Evolutionary conservation across 2,888 invertebrate genomes (phyloP).

Genomic region (Scaptomyza parva): DNA sequence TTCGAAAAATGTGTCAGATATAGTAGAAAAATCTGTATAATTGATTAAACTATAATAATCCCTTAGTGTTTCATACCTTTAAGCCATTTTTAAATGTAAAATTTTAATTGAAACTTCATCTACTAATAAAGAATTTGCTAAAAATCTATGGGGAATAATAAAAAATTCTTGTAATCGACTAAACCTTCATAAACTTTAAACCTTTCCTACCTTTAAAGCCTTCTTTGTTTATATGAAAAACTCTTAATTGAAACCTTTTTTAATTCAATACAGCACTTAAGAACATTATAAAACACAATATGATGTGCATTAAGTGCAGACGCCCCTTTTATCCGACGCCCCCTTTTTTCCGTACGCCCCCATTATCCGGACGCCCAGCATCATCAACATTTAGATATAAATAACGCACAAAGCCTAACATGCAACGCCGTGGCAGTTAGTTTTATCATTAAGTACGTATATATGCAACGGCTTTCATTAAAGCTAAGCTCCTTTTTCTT

Average conservation of each 20-base stretch:
- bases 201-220: not conserved
- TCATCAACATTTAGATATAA: conserved; percentile 30
- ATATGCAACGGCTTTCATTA: conserved; percentile 55
- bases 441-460: conserved; percentile 52
- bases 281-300: not conserved
- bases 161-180: too few species aligned
- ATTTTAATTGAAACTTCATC: too few species aligned
- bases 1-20: too few species aligned
- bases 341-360: too few species aligned
- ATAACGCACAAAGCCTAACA: conserved; percentile 25
- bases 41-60: too few species aligned
- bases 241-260: not conserved
- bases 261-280: not conserved
- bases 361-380: not conserved
- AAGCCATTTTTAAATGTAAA: too few species aligned
- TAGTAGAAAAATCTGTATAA: too few species aligned
- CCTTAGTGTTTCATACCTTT: too few species aligned
- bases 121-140: too few species aligned
- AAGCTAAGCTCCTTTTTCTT: conserved; percentile 11
- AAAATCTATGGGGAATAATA: too few species aligned
- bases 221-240: too few species aligned
- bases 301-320: not conserved
- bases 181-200: not conserved
- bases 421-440: conserved; percentile 46
- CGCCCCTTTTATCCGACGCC: too few species aligned